Percentiles rank a stretch among this genome's conserved stretches.
Conservation (phyloP, 1,140 invertebrate genomes). For the Pemphigus obesinymphae region DNA sequence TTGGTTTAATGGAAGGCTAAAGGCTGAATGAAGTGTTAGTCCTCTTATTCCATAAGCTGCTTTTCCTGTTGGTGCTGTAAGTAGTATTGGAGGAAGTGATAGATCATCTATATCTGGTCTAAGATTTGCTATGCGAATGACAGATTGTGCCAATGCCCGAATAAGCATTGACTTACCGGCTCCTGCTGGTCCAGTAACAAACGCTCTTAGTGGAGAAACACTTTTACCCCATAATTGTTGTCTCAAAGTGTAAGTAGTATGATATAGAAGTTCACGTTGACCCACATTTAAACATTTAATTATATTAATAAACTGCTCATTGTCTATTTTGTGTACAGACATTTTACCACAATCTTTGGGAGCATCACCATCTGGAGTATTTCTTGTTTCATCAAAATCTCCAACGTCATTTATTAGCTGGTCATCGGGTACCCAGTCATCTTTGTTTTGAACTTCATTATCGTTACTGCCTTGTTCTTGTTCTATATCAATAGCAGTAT, state of each 20-base stretch:
- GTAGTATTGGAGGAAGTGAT: no score
- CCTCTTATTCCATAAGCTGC: no score
- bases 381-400: background rate
- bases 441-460: no score
- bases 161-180: background rate
- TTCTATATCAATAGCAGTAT: background rate
- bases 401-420: background rate
- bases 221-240: background rate
- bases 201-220: background rate
- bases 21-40: no score
- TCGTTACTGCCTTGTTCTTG: background rate
- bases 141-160: constrained; percentile 1
- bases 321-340: no score
- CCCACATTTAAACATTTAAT: background rate
- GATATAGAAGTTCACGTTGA: background rate
- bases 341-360: background rate
- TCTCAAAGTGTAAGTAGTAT: constrained; percentile 4
- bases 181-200: background rate
- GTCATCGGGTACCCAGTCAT: background rate
- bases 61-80: no score
- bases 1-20: no score
- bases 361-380: background rate
- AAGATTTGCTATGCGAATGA: no score
- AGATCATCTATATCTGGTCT: no score
- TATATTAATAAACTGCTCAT: background rate